phyloP scores from a whole-genome alignment of 2,888 invertebrate species.

The Muscina levida region DNA sequence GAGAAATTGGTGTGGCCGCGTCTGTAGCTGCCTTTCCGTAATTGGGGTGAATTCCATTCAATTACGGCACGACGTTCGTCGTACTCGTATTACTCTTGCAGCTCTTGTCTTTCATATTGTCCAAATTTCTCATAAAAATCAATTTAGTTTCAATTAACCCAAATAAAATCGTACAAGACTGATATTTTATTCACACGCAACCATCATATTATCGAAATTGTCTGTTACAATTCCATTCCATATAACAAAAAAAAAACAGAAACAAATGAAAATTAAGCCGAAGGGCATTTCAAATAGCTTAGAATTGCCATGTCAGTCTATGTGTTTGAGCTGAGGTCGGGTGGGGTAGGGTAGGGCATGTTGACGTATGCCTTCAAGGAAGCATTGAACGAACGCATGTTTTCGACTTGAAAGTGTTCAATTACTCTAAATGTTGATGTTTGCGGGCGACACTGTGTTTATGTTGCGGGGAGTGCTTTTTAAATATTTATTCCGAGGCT shows the following conservation, averaged over 20 bases:
- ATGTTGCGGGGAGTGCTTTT: too few relatives aligned
- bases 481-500: too few relatives aligned
- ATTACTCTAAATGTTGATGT: background rate
- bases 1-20: too few relatives aligned
- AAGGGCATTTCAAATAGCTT: slow-evolving; percentile 19
- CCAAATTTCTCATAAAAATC: slow-evolving; percentile 54
- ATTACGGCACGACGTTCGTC: background rate
- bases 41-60: slow-evolving; percentile 32
- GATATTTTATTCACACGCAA: slow-evolving; percentile 65
- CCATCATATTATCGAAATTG: slow-evolving; percentile 47
- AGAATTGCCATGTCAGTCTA: background rate
- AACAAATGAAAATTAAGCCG: slow-evolving; percentile 4
- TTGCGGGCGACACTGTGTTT: background rate
- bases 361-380: too few relatives aligned
- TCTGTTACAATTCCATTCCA: slow-evolving; percentile 16
- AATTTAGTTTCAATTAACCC: slow-evolving; percentile 66
- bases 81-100: background rate
- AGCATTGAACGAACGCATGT: too few relatives aligned
- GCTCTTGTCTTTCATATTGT: slow-evolving; percentile 9
- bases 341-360: too few relatives aligned
- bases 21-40: slow-evolving; percentile 20
- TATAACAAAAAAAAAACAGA: too few relatives aligned
- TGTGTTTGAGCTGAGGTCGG: background rate
- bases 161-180: slow-evolving; percentile 54
- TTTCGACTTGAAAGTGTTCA: background rate